Conservation (phyloP, 92 coral and sea anemone genomes). For the Plumapathes pennacea region DNA sequence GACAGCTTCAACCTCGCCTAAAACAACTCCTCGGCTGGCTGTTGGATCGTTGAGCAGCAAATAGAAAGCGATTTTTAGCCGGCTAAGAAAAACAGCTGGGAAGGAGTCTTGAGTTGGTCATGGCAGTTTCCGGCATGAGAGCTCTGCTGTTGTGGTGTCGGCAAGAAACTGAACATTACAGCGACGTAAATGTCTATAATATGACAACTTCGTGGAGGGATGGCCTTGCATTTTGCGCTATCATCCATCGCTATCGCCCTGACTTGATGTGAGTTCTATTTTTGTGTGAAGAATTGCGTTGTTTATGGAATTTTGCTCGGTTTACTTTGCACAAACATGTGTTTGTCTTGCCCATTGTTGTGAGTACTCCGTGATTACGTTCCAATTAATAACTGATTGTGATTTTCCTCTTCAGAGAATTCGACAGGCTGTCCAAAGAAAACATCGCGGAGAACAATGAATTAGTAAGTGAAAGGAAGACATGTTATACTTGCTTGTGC, state of each 20-base stretch:
- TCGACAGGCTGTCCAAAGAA: constrained; percentile 82
- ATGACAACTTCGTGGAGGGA: constrained; percentile 90
- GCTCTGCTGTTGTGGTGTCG: constrained; percentile 84
- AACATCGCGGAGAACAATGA: constrained; percentile 77
- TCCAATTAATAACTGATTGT: background rate
- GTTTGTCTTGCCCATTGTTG: too few species aligned
- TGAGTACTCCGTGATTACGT: too few species aligned
- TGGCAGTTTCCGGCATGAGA: constrained; percentile 56
- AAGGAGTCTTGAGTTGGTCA: constrained; percentile 1
- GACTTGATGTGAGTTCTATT: constrained; percentile 66
- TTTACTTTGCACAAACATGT: too few species aligned
- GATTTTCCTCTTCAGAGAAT: constrained; percentile 62
- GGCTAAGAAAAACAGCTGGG: too few species aligned
- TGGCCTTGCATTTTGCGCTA: constrained; percentile 86
- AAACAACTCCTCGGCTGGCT: too few species aligned
- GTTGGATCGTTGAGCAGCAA: too few species aligned
- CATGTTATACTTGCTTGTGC: too few species aligned
- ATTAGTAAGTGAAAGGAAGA: constrained; percentile 62
- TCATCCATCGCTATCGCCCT: constrained; percentile 82
- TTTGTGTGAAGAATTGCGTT: background rate
- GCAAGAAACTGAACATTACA: constrained; percentile 81
- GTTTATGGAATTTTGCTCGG: constrained; percentile 4
- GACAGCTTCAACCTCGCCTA: too few species aligned
- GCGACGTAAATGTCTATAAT: constrained; percentile 65
- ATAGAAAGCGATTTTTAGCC: too few species aligned